Percentiles rank a stretch among this genome's conserved stretches.
Conservation (phyloP, 2,797 vertebrate species). For the Phoxinus dragarum region DNA sequence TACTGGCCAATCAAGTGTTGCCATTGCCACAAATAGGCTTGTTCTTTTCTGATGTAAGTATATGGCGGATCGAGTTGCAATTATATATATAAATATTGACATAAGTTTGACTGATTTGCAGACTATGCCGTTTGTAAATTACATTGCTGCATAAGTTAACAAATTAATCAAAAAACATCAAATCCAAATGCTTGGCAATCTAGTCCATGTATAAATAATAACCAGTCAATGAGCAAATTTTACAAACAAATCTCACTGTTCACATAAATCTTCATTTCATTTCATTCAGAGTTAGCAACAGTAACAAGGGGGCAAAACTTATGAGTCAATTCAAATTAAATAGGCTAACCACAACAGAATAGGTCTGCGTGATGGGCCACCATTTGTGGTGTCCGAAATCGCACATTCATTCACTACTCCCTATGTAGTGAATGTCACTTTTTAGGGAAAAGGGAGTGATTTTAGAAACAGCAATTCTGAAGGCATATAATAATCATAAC, state of each 20-base stretch:
- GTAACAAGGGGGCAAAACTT: not conserved
- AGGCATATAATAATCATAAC: not conserved
- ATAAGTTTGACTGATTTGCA: not conserved
- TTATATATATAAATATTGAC: too few relatives aligned
- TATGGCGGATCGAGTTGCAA: not conserved
- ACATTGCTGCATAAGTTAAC: not conserved
- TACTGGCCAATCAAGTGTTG: not conserved
- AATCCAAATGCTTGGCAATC: not conserved
- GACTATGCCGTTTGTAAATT: not conserved
- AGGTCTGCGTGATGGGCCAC: not conserved
- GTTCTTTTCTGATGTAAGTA: not conserved
- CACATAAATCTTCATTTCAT: not conserved
- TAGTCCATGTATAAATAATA: not conserved
- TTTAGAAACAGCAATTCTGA: not conserved
- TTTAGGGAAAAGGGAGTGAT: not conserved
- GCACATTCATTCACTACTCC: not conserved
- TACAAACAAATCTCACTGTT: not conserved
- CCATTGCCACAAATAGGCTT: not conserved
- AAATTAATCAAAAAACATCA: not conserved
- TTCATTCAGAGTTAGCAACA: not conserved
- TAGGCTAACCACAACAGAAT: not conserved
- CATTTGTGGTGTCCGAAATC: not conserved
- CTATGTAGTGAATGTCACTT: not conserved
- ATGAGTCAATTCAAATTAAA: not conserved
- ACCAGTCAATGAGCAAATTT: not conserved